Evolutionary conservation across 2,888 invertebrate genomes (phyloP).

Genomic region (Enchytraeus crypticus): DNA sequence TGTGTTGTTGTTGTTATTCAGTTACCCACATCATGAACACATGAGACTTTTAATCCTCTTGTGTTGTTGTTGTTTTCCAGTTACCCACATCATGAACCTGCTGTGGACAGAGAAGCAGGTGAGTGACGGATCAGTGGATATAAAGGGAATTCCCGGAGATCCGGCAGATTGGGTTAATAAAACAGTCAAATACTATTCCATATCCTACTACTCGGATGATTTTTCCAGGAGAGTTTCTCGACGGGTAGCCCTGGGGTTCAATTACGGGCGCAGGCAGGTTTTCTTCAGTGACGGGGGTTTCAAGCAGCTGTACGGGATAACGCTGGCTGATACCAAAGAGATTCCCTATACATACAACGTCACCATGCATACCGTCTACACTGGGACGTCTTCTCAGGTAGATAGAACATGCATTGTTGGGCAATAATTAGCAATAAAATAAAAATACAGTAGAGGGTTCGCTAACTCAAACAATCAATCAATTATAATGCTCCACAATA

Average conservation of each 20-base stretch:
- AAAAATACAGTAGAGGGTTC: too few species aligned
- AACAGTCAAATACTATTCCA: neutral
- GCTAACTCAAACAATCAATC: too few species aligned
- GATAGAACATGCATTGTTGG: too few species aligned
- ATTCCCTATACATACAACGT: neutral
- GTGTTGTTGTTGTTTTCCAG: slow-evolving; percentile 1
- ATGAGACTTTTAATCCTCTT: too few species aligned
- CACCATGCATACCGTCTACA: slow-evolving; percentile 4
- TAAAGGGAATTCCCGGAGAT: slow-evolving; percentile 12
- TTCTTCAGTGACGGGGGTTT: slow-evolving; percentile 20
- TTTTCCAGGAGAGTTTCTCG: neutral
- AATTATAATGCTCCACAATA: too few species aligned
- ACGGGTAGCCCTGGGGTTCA: slow-evolving; percentile 14
- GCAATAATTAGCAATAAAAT: too few species aligned
- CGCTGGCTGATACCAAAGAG: neutral
- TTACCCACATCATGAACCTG: slow-evolving; percentile 2
- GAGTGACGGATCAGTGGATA: slow-evolving; percentile 3
- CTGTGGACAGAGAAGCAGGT: slow-evolving; percentile 6
- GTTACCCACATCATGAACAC: too few species aligned
- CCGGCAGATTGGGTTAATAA: slow-evolving; percentile 11
- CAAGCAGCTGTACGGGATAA: slow-evolving; percentile 14
- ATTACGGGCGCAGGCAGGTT: slow-evolving; percentile 11
- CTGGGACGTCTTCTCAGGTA: slow-evolving; percentile 7
- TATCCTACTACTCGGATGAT: neutral
- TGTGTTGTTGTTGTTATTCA: too few species aligned